phyloP scores from a whole-genome alignment of 2,797 vertebrate genomes.

The Schizopygopsis pylzovi region DNA sequence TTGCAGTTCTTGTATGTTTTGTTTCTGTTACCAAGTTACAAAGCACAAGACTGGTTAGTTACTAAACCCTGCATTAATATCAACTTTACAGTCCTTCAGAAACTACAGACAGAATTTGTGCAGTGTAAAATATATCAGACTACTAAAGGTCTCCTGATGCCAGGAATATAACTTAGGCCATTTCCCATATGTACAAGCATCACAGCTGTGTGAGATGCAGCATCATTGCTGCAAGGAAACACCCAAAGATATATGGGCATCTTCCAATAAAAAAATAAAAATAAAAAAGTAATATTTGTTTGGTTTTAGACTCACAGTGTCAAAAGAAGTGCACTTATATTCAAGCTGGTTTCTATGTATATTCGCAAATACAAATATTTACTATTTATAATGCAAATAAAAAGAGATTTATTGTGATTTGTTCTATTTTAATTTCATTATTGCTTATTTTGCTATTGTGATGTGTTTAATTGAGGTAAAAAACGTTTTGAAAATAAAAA shows the following conservation, averaged over 20 bases:
- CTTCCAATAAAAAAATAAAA: neutral
- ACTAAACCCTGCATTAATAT: neutral
- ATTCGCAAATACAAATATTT: neutral
- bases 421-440: neutral
- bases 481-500: neutral
- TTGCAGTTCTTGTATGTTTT: neutral
- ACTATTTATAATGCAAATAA: neutral
- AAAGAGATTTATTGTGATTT: neutral
- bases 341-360: neutral
- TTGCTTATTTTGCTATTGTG: neutral
- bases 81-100: neutral
- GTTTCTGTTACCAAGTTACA: conserved; percentile 22
- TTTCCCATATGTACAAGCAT: neutral
- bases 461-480: neutral
- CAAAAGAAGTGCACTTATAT: neutral
- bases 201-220: neutral
- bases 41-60: conserved; percentile 3
- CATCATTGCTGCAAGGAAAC: neutral
- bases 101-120: neutral
- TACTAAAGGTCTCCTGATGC: neutral
- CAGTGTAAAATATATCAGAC: conserved; percentile 7
- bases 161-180: neutral
- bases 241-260: neutral
- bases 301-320: neutral
- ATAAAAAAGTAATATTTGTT: neutral